Evolutionary conservation across 1,140 invertebrate species (phyloP).

Genomic region (Aphelinus atriplicis): DNA sequence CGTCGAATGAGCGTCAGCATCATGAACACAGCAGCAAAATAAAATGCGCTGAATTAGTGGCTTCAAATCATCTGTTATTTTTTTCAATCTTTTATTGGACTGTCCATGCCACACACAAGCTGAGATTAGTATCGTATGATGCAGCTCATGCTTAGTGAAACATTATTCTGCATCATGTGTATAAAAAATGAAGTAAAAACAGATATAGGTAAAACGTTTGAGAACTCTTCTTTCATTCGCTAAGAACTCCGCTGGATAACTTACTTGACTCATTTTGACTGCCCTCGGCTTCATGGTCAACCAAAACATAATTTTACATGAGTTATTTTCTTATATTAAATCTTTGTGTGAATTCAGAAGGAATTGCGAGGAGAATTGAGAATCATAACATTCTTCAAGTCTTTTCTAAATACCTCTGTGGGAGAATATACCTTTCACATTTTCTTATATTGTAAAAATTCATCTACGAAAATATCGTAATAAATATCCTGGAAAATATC

Average conservation of each 20-base stretch:
- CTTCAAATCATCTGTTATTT: neutral
- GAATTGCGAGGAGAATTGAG: too few relatives aligned
- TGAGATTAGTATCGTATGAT: constrained; percentile 37
- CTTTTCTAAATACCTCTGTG: neutral
- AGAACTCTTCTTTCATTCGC: constrained; percentile 55
- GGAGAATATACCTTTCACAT: too few relatives aligned
- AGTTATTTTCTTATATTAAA: constrained; percentile 20
- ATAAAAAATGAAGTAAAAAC: constrained; percentile 23
- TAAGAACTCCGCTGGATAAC: constrained; percentile 57
- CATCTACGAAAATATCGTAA: too few relatives aligned
- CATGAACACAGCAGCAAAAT: constrained; percentile 15
- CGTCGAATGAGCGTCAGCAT: constrained; percentile 9
- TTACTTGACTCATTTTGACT: constrained; percentile 65
- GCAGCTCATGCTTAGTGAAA: constrained; percentile 36
- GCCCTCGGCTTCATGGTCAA: constrained; percentile 63
- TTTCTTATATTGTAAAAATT: too few relatives aligned
- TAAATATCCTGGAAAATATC: too few relatives aligned
- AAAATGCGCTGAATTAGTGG: constrained; percentile 32
- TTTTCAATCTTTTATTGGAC: neutral
- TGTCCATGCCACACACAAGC: constrained; percentile 34
- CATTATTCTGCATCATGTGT: constrained; percentile 36
- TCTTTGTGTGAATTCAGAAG: too few relatives aligned
- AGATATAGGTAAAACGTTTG: constrained; percentile 48
- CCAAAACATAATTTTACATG: constrained; percentile 53
- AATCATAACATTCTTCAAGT: constrained; percentile 19